A percentile compares a stretch with the other conserved stretches of the same genome.
Evolutionary conservation across 2,113 vertebrate species (phyloP).

Genomic region (Apus apus): DNA sequence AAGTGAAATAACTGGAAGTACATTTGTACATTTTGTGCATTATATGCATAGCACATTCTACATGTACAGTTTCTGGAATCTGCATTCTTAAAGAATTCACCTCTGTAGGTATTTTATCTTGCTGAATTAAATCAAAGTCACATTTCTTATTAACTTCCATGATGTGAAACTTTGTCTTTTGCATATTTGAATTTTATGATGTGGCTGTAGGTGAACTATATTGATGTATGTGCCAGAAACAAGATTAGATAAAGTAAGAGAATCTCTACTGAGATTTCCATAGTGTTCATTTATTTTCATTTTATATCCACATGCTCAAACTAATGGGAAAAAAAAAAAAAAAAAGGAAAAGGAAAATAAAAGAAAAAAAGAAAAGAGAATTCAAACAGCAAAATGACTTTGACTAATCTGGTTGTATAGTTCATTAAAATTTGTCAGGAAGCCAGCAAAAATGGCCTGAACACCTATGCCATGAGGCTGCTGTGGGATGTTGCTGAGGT

Average conservation of each 20-base stretch:
- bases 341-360: not conserved
- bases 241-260: not conserved
- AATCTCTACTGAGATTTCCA: not conserved
- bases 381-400: slow-evolving; percentile 25
- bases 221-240: not conserved
- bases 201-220: not conserved
- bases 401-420: slow-evolving; percentile 45
- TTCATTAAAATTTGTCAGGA: slow-evolving; percentile 31
- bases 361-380: not conserved
- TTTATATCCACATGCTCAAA: not conserved
- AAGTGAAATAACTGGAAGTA: not conserved
- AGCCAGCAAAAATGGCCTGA: slow-evolving; percentile 34
- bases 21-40: not conserved
- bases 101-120: not conserved
- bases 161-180: not conserved
- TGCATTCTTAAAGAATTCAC: not conserved
- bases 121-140: not conserved
- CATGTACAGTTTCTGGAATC: not conserved
- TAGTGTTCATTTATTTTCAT: not conserved
- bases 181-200: not conserved
- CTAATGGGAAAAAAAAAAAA: not conserved
- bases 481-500: not conserved
- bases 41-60: not conserved
- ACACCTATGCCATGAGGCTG: slow-evolving; percentile 51
- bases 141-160: not conserved